Evolutionary conservation across 2,888 invertebrate species (phyloP).

Genomic region (Eristalis intricaria): DNA sequence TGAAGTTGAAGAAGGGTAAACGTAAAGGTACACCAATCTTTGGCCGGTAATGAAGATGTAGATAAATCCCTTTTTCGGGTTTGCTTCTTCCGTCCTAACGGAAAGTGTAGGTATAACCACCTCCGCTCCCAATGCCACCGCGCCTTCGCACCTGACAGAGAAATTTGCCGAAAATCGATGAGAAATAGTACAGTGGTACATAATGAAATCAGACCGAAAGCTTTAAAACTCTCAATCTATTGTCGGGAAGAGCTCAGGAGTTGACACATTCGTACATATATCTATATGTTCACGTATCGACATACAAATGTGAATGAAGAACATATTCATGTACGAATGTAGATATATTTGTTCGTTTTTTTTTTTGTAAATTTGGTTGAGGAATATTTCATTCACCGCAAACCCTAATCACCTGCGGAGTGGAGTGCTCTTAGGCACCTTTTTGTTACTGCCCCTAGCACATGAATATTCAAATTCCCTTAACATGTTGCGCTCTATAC

Average conservation of each 20-base stretch:
- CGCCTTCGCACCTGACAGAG: slow-evolving; percentile 19
- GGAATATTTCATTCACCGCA: slow-evolving; percentile 65
- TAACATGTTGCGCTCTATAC: slow-evolving; percentile 62
- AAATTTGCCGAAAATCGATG: slow-evolving; percentile 32
- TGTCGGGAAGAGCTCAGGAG: slow-evolving; percentile 39
- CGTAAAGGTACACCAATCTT: slow-evolving; percentile 60
- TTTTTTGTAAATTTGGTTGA: background rate
- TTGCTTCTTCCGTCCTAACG: slow-evolving; percentile 60
- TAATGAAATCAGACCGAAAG: slow-evolving; percentile 27
- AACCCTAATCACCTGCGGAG: slow-evolving; percentile 72
- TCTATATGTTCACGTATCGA: no score
- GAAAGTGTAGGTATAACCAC: slow-evolving; percentile 32
- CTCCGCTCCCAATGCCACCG: background rate
- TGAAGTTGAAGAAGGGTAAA: slow-evolving; percentile 18
- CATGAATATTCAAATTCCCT: slow-evolving; percentile 72
- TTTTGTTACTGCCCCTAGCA: slow-evolving; percentile 48
- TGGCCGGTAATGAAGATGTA: slow-evolving; percentile 69
- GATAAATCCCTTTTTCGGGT: slow-evolving; percentile 67
- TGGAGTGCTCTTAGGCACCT: slow-evolving; percentile 57
- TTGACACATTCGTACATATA: slow-evolving; percentile 22
- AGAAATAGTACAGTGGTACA: slow-evolving; percentile 6
- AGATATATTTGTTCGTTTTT: slow-evolving; percentile 9
- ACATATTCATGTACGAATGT: background rate
- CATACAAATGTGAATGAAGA: no score
- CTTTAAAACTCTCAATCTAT: slow-evolving; percentile 28